A percentile compares a stretch with the other conserved stretches of the same genome.
phyloP scores from a whole-genome alignment of 2,888 invertebrate genomes.

The Drosophila helvetica region DNA sequence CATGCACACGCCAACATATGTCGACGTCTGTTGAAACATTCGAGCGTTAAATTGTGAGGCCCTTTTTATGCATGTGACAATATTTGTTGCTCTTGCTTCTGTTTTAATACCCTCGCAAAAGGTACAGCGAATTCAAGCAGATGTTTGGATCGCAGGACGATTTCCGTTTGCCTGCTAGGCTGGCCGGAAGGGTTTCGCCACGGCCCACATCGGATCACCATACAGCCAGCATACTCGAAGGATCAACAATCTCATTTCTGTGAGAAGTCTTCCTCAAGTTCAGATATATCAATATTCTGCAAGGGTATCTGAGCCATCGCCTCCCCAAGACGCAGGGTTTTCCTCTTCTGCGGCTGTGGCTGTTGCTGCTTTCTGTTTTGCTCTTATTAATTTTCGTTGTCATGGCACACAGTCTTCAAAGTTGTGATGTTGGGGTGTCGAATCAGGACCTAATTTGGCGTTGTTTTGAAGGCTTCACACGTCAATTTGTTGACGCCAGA shows the following conservation, averaged over 20 bases:
- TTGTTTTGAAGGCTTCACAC: constrained; percentile 49
- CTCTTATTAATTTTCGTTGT: constrained; percentile 54
- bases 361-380: constrained; percentile 5
- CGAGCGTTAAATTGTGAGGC: constrained; percentile 68
- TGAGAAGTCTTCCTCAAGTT: no score
- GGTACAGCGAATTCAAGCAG: neutral
- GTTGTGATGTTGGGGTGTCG: constrained; percentile 34
- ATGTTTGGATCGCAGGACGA: no score
- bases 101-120: neutral
- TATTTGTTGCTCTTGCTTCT: constrained; percentile 44
- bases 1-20: constrained; percentile 61
- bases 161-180: no score
- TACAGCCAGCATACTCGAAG: no score
- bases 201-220: no score
- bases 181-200: no score
- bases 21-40: constrained; percentile 67
- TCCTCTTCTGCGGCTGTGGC: constrained; percentile 2
- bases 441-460: constrained; percentile 39
- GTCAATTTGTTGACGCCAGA: constrained; percentile 24
- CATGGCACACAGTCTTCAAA: constrained; percentile 51
- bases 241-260: no score
- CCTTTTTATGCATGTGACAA: constrained; percentile 74
- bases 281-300: neutral
- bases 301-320: neutral
- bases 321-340: neutral